Percentiles rank a stretch among this genome's conserved stretches.
Conservation (phyloP, 2,113 vertebrate genomes). For the Arenaria interpres region DNA sequence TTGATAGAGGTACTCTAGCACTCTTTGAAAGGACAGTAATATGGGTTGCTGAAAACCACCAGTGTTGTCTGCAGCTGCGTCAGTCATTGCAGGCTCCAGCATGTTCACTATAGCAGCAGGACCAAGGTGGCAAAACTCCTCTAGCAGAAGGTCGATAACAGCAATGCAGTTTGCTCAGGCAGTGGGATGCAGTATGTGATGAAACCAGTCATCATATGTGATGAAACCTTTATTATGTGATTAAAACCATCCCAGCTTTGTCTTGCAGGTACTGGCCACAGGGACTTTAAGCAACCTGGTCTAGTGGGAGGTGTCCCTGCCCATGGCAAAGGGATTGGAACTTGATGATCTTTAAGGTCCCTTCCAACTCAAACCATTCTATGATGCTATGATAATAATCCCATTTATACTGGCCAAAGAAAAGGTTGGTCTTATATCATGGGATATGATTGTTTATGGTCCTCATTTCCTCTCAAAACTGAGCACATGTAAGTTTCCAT, state of each 20-base stretch:
- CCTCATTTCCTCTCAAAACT: not conserved
- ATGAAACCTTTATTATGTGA: not conserved
- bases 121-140: not conserved
- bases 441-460: not conserved
- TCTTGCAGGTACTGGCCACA: not conserved
- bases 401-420: not conserved
- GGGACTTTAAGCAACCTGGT: not conserved
- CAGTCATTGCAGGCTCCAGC: not conserved
- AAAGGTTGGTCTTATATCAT: not conserved
- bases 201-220: not conserved
- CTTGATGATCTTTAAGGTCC: no score
- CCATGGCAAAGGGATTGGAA: no score
- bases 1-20: not conserved
- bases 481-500: not conserved
- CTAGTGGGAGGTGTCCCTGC: no score
- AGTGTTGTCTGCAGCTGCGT: accelerated
- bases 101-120: not conserved
- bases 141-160: not conserved
- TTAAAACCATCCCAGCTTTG: not conserved
- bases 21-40: not conserved
- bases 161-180: not conserved
- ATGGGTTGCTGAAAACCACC: not conserved
- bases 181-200: not conserved
- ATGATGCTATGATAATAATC: not conserved
- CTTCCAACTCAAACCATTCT: no score